These are phyloP conservation scores for Cetoscarus ocellatus DNA, from an alignment of 2,797 vertebrate species.

Conservation along the genomic window DNA sequence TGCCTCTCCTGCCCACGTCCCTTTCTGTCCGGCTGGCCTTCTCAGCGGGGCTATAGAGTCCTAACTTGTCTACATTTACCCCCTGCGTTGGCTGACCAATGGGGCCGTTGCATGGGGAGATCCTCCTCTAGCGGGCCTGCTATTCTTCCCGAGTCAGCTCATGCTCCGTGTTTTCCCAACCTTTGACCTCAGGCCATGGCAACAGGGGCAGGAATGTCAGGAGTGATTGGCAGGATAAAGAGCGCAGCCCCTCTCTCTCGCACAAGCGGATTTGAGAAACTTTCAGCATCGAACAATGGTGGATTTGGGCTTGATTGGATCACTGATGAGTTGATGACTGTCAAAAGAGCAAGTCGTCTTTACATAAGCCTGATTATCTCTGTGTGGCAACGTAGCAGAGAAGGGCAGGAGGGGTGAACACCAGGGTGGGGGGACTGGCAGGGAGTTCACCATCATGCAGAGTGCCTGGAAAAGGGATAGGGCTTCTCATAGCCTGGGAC, in stretches of 20 bases:
- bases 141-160: constrained; percentile 96
- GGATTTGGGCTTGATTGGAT: constrained; percentile 96
- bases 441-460: constrained; percentile 87
- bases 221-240: constrained; percentile 99
- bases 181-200: constrained; percentile 97
- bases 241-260: constrained; percentile 86
- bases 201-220: constrained; percentile 99
- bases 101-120: constrained; percentile 52
- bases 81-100: constrained; percentile 86
- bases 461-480: constrained; percentile 88
- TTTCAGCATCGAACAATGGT: constrained; percentile 89
- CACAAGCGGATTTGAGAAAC: constrained; percentile 98
- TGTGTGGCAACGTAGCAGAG: constrained; percentile 91
- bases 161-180: constrained; percentile 97
- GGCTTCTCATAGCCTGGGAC: constrained; percentile 86
- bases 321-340: constrained; percentile 98
- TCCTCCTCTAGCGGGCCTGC: constrained; percentile 89
- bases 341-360: constrained; percentile 99
- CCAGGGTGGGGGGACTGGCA: constrained; percentile 20
- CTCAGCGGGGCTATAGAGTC: constrained; percentile 92
- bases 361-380: constrained; percentile 99
- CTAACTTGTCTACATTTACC: constrained; percentile 99
- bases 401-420: constrained; percentile 54
- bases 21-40: constrained; percentile 83
- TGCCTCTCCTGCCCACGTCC: constrained; percentile 37